Percentiles rank a stretch among this genome's conserved stretches.
Conservation (phyloP, 1,140 invertebrate genomes). For the Tribolium castaneum region DNA sequence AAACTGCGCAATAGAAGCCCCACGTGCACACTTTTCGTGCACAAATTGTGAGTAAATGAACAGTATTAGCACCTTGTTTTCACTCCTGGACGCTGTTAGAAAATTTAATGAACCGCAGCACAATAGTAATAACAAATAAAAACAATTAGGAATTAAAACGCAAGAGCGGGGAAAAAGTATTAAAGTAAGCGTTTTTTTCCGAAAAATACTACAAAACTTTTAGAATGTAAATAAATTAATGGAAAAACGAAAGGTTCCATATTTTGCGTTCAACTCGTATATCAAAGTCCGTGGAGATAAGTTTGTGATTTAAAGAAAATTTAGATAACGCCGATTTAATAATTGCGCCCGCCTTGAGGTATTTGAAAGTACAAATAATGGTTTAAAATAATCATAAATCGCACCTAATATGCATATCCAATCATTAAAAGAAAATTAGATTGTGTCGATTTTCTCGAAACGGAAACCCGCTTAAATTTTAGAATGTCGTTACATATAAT, state of each 20-base stretch:
- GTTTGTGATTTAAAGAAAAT: neutral
- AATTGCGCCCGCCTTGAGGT: neutral
- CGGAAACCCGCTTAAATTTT: neutral
- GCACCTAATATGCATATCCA: neutral
- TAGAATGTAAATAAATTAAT: too few relatives aligned
- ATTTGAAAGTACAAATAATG: neutral
- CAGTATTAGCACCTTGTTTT: neutral
- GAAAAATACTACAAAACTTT: too few relatives aligned
- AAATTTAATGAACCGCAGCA: neutral
- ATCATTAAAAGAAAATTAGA: neutral
- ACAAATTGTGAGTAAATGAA: neutral
- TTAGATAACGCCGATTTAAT: neutral
- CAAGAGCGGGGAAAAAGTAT: too few relatives aligned
- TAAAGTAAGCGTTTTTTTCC: too few relatives aligned
- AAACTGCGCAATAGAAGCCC: neutral
- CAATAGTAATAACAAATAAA: too few relatives aligned
- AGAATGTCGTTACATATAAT: neutral
- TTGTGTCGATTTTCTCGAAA: neutral
- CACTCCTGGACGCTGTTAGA: neutral
- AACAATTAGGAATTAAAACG: too few relatives aligned
- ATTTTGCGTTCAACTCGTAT: too few relatives aligned
- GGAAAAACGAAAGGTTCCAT: too few relatives aligned
- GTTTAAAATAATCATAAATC: neutral
- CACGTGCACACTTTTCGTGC: neutral
- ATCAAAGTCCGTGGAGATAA: neutral